Evolutionary conservation across 2,888 invertebrate species (phyloP).

Genomic region (Agrotis clavis): DNA sequence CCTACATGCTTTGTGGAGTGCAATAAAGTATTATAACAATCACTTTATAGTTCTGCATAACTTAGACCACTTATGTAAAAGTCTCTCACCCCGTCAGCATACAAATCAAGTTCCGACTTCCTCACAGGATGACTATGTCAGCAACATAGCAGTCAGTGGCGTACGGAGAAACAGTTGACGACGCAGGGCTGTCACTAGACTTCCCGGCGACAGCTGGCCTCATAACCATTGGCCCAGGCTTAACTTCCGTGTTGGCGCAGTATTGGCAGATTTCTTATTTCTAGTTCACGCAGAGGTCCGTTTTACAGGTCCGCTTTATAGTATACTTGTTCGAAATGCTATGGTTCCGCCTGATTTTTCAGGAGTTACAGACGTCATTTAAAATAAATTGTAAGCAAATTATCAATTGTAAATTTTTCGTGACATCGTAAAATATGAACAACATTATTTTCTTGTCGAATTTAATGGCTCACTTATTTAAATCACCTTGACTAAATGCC

Average conservation of each 20-base stretch:
- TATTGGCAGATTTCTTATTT: slow-evolving; percentile 18
- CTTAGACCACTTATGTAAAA: slow-evolving; percentile 10
- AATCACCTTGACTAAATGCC: slow-evolving; percentile 14
- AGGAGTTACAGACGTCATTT: too few relatives aligned
- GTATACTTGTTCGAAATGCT: too few relatives aligned
- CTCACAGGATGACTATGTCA: slow-evolving; percentile 44
- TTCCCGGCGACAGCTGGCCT: slow-evolving; percentile 38
- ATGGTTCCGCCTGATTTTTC: too few relatives aligned
- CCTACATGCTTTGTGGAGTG: too few relatives aligned
- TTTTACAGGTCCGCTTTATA: too few relatives aligned
- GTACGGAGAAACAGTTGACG: slow-evolving; percentile 21
- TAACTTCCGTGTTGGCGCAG: slow-evolving; percentile 40
- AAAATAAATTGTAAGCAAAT: too few relatives aligned
- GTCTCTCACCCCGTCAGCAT: slow-evolving; percentile 26
- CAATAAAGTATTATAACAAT: not conserved
- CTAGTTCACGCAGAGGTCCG: too few relatives aligned
- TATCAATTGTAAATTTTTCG: not conserved
- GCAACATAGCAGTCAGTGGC: slow-evolving; percentile 4
- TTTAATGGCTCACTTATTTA: slow-evolving; percentile 9
- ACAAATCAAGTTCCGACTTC: slow-evolving; percentile 49
- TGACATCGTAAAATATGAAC: not conserved
- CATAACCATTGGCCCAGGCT: slow-evolving; percentile 22
- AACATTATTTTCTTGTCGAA: slow-evolving; percentile 15
- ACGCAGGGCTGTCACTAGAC: slow-evolving; percentile 41
- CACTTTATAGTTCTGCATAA: not conserved